Evolutionary conservation across 2,797 vertebrate species (phyloP).

Genomic region (Pipistrellus nathusii): DNA sequence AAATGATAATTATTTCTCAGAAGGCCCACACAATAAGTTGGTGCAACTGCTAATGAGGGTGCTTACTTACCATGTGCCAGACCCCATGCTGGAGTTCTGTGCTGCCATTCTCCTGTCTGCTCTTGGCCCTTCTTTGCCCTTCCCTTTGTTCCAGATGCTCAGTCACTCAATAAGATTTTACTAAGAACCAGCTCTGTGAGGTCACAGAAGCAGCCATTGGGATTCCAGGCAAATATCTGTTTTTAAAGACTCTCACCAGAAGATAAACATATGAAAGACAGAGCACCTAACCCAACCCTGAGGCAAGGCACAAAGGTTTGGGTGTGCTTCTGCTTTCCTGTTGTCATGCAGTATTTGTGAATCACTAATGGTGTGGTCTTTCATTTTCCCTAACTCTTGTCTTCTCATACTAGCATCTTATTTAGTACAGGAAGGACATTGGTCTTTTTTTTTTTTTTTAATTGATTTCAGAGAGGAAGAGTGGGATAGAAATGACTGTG

Average conservation of each 20-base stretch:
- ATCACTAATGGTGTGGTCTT: not conserved
- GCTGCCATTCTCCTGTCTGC: not conserved
- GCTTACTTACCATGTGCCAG: not conserved
- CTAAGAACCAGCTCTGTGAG: not conserved
- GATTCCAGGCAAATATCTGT: not conserved
- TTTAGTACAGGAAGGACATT: not conserved
- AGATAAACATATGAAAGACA: not conserved
- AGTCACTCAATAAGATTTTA: not conserved
- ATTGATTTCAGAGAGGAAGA: too few species aligned
- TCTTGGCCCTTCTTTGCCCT: not conserved
- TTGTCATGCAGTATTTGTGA: not conserved
- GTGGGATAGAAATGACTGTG: too few species aligned
- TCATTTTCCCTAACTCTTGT: not conserved
- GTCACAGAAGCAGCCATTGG: not conserved
- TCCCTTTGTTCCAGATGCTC: not conserved
- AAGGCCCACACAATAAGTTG: not conserved
- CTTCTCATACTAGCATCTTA: not conserved
- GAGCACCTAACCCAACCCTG: too few species aligned
- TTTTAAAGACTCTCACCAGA: not conserved
- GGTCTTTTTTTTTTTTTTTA: too few species aligned
- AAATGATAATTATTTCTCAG: not conserved
- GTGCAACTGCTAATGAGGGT: not conserved
- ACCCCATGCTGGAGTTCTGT: not conserved
- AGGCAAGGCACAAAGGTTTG: not conserved
- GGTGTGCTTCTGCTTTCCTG: not conserved